Base-by-base conservation (phyloP, 2,797 vertebrate genomes). In the Pipistrellus pygmaeus region DNA sequence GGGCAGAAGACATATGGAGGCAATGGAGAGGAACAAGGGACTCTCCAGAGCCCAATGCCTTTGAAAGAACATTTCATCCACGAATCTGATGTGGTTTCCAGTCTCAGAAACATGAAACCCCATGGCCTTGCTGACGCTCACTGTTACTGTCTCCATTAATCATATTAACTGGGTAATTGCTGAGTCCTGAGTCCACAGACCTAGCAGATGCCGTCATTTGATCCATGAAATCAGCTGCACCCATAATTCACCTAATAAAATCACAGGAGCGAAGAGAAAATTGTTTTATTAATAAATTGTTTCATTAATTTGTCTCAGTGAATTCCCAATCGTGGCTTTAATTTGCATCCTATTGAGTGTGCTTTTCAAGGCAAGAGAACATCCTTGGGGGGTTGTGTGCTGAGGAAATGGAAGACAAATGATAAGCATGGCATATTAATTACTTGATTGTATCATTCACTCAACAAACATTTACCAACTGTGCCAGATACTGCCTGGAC, bases 91-190 rank as follows among this genome's bases (percentile, higher is more conserved):
- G 81, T 57, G 83, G 64, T 55, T 85, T 81, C 15, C 0, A 5
- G 20, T 11, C 71, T 88, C 76, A 15, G 88, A 62, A 71, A 69
- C 53, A 87, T 0, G 25, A 85, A 72, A 32, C 86, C 30, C 75
- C 0, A 2, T 25, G 92, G 85, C 55, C 46, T n/a, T 0, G 0
- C 57, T 8, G n/a, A 55, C 30, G 73, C 57, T 95, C 80, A 13
- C 18, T 85, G 85, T 80, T 35, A n/a, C 88, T 57, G n/a, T 64
- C 69, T 21, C 18, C 90, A 81, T 93, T 85, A 95, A 96, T 97
- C 93, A 94, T 85, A 92, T 91, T 95, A 95, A 92, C 60, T 27
- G 57, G 89, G 46, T 97, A 96, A 97, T 94, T 94, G 94, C 96
- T 71, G 90, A 88, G 73, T 25, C 15, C 87, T 1, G 77, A 87